Evolutionary conservation across 2,113 vertebrate species (phyloP).

Genomic region (Chlamydotis undulata): DNA sequence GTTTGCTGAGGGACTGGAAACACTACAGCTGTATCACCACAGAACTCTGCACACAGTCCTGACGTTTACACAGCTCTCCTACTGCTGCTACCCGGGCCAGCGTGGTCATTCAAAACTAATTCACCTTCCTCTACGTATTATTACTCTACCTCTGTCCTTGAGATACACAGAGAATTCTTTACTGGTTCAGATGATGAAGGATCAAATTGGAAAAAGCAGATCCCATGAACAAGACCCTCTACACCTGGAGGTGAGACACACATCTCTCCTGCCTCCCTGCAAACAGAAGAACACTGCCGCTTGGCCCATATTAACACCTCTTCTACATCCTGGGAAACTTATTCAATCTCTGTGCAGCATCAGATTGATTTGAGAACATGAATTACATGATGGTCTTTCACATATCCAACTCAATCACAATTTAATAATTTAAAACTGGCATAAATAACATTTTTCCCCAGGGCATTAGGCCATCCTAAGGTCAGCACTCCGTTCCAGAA

Average conservation of each 20-base stretch:
- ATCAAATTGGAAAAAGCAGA: neutral
- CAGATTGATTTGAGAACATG: neutral
- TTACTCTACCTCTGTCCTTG: neutral
- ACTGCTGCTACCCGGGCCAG: neutral
- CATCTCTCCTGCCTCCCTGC: neutral
- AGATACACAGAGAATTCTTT: neutral
- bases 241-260: neutral
- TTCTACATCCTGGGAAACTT: neutral
- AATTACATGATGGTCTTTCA: neutral
- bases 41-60: neutral
- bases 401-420: neutral
- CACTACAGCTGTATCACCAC: neutral
- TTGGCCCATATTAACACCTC: neutral
- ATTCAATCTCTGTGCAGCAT: neutral
- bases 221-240: neutral
- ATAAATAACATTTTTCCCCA: neutral
- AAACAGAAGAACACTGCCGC: neutral
- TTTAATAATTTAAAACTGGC: constrained; percentile 8
- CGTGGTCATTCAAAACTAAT: neutral
- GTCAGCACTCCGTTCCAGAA: neutral
- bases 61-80: neutral
- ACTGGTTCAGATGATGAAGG: neutral
- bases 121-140: neutral
- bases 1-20: neutral
- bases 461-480: neutral